These are phyloP conservation scores for Adelphocoris suturalis DNA, from an alignment of 2,888 invertebrate genomes.

Conservation along the genomic window DNA sequence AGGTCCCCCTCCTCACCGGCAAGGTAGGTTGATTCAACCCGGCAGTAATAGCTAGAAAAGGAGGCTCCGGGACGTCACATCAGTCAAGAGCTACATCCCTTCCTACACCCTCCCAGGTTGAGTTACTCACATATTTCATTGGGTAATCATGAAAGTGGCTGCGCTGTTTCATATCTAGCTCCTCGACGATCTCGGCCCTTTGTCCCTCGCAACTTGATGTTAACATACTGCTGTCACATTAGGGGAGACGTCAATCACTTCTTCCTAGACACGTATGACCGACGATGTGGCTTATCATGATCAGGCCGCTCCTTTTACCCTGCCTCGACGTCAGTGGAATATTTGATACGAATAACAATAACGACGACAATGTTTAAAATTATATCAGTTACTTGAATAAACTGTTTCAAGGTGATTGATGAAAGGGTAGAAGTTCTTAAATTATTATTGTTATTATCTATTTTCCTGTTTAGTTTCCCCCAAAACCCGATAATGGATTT, in stretches of 20 bases:
- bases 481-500: too few relatives aligned
- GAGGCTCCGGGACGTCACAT: slow-evolving; percentile 40
- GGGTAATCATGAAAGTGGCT: slow-evolving; percentile 63
- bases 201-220: slow-evolving; percentile 52
- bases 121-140: slow-evolving; percentile 61
- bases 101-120: neutral
- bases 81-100: slow-evolving; percentile 39
- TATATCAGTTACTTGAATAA: too few relatives aligned
- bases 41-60: slow-evolving; percentile 39
- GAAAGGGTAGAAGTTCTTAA: too few relatives aligned
- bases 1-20: neutral
- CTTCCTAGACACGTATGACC: neutral
- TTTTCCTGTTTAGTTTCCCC: too few relatives aligned
- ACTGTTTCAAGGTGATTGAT: too few relatives aligned
- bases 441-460: too few relatives aligned
- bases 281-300: slow-evolving; percentile 19
- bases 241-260: slow-evolving; percentile 37
- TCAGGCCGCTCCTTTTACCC: neutral
- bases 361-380: too few relatives aligned
- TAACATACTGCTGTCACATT: slow-evolving; percentile 59
- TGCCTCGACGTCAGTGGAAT: neutral
- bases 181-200: slow-evolving; percentile 42
- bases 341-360: too few relatives aligned
- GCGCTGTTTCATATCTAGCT: slow-evolving; percentile 56
- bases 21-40: slow-evolving; percentile 31